Evolutionary conservation across 2,113 vertebrate genomes (phyloP).

Genomic region (Nannospalax galili): DNA sequence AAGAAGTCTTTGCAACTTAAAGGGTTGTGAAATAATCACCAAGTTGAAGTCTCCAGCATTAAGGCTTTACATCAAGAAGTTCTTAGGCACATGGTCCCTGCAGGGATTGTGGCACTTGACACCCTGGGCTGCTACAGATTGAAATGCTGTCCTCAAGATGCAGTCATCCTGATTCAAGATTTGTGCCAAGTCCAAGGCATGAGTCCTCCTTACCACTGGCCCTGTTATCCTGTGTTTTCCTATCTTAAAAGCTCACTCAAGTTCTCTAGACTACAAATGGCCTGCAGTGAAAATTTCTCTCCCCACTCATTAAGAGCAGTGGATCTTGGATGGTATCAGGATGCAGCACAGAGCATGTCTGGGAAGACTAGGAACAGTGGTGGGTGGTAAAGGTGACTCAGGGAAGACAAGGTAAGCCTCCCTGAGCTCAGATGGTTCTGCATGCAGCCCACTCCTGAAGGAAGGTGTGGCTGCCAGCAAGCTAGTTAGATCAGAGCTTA

Average conservation of each 20-base stretch:
- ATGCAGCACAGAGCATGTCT: neutral
- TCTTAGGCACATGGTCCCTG: neutral
- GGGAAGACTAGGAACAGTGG: no score
- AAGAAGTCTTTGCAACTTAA: neutral
- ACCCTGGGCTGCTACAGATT: fast-evolving
- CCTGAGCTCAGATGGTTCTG: no score
- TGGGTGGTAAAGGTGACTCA: no score
- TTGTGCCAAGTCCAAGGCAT: fast-evolving
- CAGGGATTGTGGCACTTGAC: fast-evolving
- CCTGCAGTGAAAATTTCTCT: neutral
- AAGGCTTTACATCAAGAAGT: fast-evolving
- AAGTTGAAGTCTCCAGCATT: neutral
- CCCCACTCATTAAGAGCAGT: neutral
- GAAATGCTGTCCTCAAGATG: fast-evolving
- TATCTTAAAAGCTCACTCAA: no score
- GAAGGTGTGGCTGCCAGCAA: neutral
- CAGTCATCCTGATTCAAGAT: no score
- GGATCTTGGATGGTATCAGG: neutral
- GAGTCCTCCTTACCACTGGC: neutral
- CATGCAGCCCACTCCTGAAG: neutral
- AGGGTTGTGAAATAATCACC: fast-evolving
- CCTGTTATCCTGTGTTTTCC: neutral
- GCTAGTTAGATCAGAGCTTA: neutral
- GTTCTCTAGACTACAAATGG: neutral
- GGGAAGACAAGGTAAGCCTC: fast-evolving